Conservation (phyloP, 2,888 invertebrate genomes). For the Drosophila recens region DNA sequence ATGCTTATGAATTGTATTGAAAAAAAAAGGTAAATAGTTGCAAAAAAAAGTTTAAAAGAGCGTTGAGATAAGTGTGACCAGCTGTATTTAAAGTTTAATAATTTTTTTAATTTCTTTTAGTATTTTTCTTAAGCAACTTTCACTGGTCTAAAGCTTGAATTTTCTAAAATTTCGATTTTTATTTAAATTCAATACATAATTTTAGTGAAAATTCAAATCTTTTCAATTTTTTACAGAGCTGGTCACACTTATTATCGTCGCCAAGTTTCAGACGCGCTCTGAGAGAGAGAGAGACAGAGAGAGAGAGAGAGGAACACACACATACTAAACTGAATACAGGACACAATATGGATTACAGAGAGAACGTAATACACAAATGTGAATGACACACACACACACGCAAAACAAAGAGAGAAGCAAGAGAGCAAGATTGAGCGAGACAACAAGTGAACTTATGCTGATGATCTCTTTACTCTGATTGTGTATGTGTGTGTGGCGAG, state of each 20-base stretch:
- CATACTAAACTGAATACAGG: conserved; percentile 31
- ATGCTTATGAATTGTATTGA: conserved; percentile 61
- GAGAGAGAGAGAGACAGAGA: conserved; percentile 3
- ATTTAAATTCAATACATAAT: not conserved
- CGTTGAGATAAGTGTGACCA: conserved; percentile 1
- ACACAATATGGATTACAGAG: not conserved
- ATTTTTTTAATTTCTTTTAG: no score
- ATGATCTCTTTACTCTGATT: not conserved
- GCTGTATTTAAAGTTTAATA: no score
- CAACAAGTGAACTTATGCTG: conserved; percentile 18
- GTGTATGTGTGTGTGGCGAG: no score
- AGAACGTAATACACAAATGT: conserved; percentile 22
- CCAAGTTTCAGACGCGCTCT: conserved; percentile 31
- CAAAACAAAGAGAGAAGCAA: not conserved
- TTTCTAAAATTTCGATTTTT: not conserved
- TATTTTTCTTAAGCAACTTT: no score
- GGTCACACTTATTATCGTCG: conserved; percentile 9
- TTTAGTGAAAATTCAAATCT: not conserved
- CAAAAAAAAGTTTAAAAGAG: conserved; percentile 14
- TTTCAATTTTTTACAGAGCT: not conserved
- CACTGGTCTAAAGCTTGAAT: no score
- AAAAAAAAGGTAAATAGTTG: conserved; percentile 46
- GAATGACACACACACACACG: conserved; percentile 11
- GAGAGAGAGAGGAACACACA: conserved; percentile 34
- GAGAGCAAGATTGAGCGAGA: not conserved